Conservation (phyloP, 2,113 vertebrate species). For the Mus spicilegus region DNA sequence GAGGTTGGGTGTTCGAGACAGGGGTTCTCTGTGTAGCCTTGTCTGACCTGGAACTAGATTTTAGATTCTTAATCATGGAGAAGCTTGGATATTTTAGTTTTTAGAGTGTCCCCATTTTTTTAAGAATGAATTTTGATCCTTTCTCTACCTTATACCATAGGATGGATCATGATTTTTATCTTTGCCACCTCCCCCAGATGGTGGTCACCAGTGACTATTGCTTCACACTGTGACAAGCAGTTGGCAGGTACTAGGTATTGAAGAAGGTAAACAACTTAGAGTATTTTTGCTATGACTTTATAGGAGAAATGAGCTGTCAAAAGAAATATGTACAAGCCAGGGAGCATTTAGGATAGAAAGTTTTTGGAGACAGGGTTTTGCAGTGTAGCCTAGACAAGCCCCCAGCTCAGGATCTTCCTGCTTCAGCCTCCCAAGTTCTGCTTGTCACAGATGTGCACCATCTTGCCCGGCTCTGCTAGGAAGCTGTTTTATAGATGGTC, state of each 20-base stretch:
- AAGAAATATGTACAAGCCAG: conserved; percentile 17
- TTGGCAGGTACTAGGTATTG: conserved; percentile 8
- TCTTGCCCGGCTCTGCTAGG: not conserved
- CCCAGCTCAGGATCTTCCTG: not conserved
- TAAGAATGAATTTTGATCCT: not conserved
- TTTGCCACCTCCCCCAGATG: not conserved
- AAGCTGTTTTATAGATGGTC: conserved; percentile 39
- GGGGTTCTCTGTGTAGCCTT: not conserved
- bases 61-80: conserved; percentile 25
- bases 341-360: not conserved
- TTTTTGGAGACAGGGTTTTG: not conserved
- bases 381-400: not conserved
- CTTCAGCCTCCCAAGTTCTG: not conserved
- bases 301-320: conserved; percentile 54
- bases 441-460: not conserved
- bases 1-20: not conserved
- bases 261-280: conserved; percentile 40
- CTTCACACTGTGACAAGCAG: not conserved
- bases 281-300: conserved; percentile 65
- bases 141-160: not conserved
- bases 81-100: conserved; percentile 13
- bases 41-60: not conserved
- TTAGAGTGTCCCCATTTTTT: not conserved
- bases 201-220: not conserved
- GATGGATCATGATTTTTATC: not conserved